These are phyloP conservation scores for Apantesis nais DNA, from an alignment of 2,888 invertebrate genomes.

Conservation along the genomic window DNA sequence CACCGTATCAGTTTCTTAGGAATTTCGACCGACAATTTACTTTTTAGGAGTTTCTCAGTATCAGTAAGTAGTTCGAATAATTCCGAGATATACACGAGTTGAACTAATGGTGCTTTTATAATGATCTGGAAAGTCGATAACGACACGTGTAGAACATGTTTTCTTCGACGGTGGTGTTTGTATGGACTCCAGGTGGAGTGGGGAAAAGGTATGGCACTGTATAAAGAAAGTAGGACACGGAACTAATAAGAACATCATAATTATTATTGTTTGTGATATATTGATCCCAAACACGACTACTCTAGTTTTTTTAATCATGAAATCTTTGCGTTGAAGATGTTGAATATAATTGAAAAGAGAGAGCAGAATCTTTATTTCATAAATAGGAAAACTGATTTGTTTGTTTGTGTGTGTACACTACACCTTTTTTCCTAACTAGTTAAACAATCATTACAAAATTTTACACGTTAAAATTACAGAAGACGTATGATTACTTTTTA, in stretches of 20 bases:
- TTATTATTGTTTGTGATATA: background rate
- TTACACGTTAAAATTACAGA: too few species aligned
- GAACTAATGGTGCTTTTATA: constrained; percentile 5
- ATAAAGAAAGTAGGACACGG: background rate
- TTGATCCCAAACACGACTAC: background rate
- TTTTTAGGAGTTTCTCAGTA: constrained; percentile 30
- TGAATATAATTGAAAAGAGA: too few species aligned
- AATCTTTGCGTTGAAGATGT: too few species aligned
- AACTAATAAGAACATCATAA: background rate
- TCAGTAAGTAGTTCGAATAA: constrained; percentile 12
- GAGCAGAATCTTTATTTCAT: too few species aligned
- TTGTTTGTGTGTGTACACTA: too few species aligned
- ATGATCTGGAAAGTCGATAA: constrained; percentile 4
- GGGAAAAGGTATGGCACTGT: background rate
- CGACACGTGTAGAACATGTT: background rate
- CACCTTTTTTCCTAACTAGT: too few species aligned
- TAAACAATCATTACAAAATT: too few species aligned
- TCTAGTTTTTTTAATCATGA: background rate
- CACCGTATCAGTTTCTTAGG: constrained; percentile 45
- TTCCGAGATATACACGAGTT: background rate
- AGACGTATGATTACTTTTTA: too few species aligned
- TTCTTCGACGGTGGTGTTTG: background rate
- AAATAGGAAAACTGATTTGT: too few species aligned
- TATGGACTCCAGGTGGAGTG: background rate
- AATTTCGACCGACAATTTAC: constrained; percentile 35